Evolutionary conservation across 2,797 vertebrate species (phyloP).

Genomic region (Vireo griseus): DNA sequence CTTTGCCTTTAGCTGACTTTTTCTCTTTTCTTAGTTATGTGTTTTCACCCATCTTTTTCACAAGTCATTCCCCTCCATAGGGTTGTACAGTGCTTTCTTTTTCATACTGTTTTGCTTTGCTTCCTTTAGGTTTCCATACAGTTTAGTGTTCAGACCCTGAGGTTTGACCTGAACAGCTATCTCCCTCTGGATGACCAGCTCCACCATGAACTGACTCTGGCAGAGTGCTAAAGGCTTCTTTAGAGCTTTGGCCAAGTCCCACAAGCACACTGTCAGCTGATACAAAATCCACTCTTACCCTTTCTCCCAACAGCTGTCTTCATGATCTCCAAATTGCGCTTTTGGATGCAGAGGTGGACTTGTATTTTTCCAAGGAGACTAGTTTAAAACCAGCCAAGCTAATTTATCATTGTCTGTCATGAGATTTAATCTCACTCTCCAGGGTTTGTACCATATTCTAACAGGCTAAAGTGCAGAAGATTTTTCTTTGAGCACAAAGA

Average conservation of each 20-base stretch:
- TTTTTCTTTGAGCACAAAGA: not conserved
- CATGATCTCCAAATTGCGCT: not conserved
- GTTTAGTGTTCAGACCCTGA: not conserved
- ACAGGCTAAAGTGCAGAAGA: not conserved
- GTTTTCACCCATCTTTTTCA: not conserved
- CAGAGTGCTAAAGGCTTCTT: not conserved
- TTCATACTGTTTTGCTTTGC: not conserved
- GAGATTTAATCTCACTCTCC: not conserved
- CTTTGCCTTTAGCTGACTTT: not conserved
- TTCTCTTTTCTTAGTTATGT: not conserved
- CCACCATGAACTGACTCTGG: not conserved
- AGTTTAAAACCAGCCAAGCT: not conserved
- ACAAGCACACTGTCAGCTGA: not conserved
- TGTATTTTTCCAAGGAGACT: not conserved
- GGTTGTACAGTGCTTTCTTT: not conserved
- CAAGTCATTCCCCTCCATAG: not conserved
- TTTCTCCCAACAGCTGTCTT: not conserved
- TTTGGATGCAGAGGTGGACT: not conserved
- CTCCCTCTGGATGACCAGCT: not conserved
- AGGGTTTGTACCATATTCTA: not conserved
- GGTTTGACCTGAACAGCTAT: not conserved
- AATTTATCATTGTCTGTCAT: constrained; percentile 6
- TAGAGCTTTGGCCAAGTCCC: not conserved
- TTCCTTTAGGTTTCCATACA: not conserved
- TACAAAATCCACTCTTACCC: not conserved